Evolutionary conservation across 2,888 invertebrate species (phyloP).

Genomic region (Eilema sororculum): DNA sequence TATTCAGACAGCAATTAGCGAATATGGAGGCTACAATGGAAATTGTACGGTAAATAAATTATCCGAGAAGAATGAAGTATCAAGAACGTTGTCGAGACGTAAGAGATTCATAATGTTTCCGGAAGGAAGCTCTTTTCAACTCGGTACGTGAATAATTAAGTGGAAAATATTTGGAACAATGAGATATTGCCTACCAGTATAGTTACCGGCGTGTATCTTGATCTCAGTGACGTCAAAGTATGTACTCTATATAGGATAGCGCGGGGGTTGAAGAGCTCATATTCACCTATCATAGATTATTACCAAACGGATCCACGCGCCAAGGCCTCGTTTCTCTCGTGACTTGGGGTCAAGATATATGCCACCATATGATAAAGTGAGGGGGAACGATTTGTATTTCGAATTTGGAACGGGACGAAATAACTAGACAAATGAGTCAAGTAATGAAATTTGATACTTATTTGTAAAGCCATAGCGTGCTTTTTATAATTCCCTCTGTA

Average conservation of each 20-base stretch:
- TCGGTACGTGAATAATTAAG: slow-evolving; percentile 76
- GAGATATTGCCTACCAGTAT: slow-evolving; percentile 15
- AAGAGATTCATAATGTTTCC: slow-evolving; percentile 88
- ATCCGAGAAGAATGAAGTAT: slow-evolving; percentile 57
- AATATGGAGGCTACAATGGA: slow-evolving; percentile 54
- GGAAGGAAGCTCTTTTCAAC: slow-evolving; percentile 88
- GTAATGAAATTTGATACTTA: background rate
- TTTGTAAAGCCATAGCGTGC: background rate
- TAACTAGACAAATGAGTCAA: background rate
- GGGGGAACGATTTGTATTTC: too few relatives aligned
- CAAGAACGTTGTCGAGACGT: slow-evolving; percentile 80
- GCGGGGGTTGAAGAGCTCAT: too few relatives aligned
- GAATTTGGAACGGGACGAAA: background rate
- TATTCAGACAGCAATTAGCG: slow-evolving; percentile 59
- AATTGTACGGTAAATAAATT: slow-evolving; percentile 58
- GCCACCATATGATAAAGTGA: too few relatives aligned
- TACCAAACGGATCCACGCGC: too few relatives aligned
- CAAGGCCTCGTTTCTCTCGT: too few relatives aligned
- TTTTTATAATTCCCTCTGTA: background rate
- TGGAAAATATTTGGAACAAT: slow-evolving; percentile 46
- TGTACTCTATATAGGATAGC: too few relatives aligned
- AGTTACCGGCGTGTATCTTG: too few relatives aligned
- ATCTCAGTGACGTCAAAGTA: too few relatives aligned
- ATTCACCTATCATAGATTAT: too few relatives aligned
- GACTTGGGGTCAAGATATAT: too few relatives aligned